A percentile compares a stretch with the other conserved stretches of the same genome.
These are phyloP conservation scores for Lordiphosa mommai DNA, from an alignment of 1,140 invertebrate genomes.

Conservation along the genomic window DNA sequence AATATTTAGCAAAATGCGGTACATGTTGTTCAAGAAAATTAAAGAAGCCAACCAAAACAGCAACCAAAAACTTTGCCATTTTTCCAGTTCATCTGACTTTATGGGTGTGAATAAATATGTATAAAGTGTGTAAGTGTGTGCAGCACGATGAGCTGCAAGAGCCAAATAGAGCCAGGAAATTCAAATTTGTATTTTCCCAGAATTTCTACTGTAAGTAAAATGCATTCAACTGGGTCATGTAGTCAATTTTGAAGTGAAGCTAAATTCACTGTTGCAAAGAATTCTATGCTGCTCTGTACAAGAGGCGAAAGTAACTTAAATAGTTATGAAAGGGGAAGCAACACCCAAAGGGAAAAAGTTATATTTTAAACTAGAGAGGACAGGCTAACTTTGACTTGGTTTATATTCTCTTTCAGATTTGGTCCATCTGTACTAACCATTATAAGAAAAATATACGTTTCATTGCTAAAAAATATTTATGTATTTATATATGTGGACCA, in stretches of 20 bases:
- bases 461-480: no score
- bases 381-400: no score
- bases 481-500: no score
- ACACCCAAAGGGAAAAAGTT: no score
- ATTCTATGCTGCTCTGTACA: no score
- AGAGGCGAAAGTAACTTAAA: no score
- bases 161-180: constrained; percentile 8
- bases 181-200: background rate
- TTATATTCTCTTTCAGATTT: no score
- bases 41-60: constrained; percentile 17
- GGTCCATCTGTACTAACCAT: no score
- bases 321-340: no score
- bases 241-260: constrained; percentile 2
- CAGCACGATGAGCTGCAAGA: background rate
- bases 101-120: constrained; percentile 19
- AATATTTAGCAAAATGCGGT: constrained; percentile 42
- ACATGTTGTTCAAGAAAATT: constrained; percentile 39
- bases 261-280: background rate
- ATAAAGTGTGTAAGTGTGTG: constrained; percentile 7
- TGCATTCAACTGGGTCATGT: background rate
- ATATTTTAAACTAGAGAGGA: no score
- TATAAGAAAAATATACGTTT: no score
- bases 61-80: constrained; percentile 27
- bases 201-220: background rate
- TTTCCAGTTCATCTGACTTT: constrained; percentile 48